These are phyloP conservation scores for Eupeodes latifasciatus DNA, from an alignment of 2,888 invertebrate genomes.

Conservation along the genomic window DNA sequence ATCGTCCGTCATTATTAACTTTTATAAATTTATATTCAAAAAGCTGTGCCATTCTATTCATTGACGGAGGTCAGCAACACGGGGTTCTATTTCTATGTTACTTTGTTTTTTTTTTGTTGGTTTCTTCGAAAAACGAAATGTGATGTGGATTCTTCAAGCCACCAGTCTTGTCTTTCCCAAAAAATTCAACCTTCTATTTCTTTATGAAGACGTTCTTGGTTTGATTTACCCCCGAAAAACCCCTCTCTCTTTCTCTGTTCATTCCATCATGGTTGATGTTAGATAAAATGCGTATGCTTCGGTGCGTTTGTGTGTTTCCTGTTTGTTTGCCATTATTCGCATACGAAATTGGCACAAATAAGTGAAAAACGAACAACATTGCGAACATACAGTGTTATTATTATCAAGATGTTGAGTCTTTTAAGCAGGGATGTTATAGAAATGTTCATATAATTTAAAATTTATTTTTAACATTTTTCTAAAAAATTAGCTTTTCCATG, in stretches of 20 bases:
- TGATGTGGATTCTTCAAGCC: neutral
- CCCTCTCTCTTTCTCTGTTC: neutral
- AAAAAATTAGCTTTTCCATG: too few relatives aligned
- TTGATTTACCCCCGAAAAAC: neutral
- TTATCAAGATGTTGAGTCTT: conserved; percentile 13
- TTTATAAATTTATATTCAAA: neutral
- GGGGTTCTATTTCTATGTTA: neutral
- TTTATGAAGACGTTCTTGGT: neutral
- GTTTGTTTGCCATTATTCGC: conserved; percentile 24
- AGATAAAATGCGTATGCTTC: conserved; percentile 23
- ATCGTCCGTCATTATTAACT: conserved; percentile 15
- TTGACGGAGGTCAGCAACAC: conserved; percentile 67
- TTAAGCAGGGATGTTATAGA: neutral
- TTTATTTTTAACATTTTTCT: too few relatives aligned
- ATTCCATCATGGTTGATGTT: neutral
- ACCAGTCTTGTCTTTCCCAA: neutral
- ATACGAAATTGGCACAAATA: neutral
- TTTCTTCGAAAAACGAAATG: neutral
- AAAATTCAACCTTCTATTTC: conserved; percentile 4
- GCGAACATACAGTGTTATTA: neutral
- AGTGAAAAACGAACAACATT: neutral
- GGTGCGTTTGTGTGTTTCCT: conserved; percentile 34
- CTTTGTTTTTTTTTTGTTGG: neutral
- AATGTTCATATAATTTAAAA: neutral
- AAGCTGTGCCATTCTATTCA: conserved; percentile 43